Evolutionary conservation across 2,888 invertebrate genomes (phyloP).

Genomic region (Creontiades dilutus): DNA sequence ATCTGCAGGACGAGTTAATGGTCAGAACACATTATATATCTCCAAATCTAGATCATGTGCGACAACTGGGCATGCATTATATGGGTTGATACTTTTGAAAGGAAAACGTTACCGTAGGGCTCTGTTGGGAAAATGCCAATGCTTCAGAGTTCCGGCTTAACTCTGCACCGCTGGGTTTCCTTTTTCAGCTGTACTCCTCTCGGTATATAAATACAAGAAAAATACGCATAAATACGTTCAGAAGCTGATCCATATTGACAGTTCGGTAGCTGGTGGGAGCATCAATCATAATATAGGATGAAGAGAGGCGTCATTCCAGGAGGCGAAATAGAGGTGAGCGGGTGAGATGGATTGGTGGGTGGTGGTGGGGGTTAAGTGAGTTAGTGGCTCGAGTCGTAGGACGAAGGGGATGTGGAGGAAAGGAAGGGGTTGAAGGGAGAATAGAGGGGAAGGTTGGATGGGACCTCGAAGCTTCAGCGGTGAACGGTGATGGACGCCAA

Average conservation of each 20-base stretch:
- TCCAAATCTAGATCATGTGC: too few species aligned
- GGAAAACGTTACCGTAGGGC: too few species aligned
- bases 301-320: constrained; percentile 42
- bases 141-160: too few species aligned
- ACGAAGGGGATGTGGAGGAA: neutral
- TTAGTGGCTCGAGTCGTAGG: constrained; percentile 27
- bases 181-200: neutral
- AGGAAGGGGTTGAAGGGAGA: neutral
- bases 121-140: too few species aligned
- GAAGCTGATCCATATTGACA: constrained; percentile 41
- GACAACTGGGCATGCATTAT: too few species aligned
- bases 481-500: constrained; percentile 24
- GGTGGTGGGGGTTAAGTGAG: constrained; percentile 35
- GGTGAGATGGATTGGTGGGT: constrained; percentile 22
- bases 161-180: neutral
- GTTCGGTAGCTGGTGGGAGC: constrained; percentile 33
- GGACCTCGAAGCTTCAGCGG: constrained; percentile 14
- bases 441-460: constrained; percentile 3
- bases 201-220: neutral
- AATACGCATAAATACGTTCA: constrained; percentile 15
- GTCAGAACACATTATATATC: too few species aligned
- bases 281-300: constrained; percentile 52
- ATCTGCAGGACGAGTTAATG: too few species aligned
- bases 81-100: too few species aligned
- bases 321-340: constrained; percentile 19